phyloP scores from a whole-genome alignment of 2,113 vertebrate species.

The Eublepharis macularius region DNA sequence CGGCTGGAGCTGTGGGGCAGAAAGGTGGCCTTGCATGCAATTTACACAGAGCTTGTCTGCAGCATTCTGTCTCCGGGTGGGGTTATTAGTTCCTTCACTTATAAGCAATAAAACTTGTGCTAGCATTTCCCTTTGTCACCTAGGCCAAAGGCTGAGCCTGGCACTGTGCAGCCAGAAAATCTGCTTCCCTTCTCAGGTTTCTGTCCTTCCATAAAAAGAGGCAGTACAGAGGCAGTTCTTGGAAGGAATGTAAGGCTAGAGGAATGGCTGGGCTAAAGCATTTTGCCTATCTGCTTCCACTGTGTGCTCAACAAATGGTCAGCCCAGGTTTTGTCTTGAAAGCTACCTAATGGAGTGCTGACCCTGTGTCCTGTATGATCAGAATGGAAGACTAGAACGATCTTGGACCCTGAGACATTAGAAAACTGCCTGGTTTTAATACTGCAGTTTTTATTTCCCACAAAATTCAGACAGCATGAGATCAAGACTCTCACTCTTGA shows the following conservation, averaged over 20 bases:
- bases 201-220: rapidly evolving
- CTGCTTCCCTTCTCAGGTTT: not conserved
- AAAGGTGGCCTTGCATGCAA: not conserved
- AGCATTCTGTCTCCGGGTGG: not conserved
- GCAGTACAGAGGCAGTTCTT: not conserved
- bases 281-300: too few species aligned
- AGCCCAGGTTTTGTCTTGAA: not conserved
- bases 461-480: not conserved
- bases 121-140: rapidly evolving
- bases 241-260: not conserved
- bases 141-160: not conserved
- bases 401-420: not conserved
- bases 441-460: not conserved
- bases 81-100: rapidly evolving
- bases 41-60: not conserved
- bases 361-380: not conserved
- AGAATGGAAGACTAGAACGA: not conserved
- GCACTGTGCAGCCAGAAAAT: not conserved
- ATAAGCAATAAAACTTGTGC: not conserved
- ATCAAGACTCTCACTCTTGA: not conserved
- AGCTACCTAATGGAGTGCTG: not conserved
- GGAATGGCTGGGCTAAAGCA: not conserved
- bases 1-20: not conserved
- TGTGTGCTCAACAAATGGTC: not conserved
- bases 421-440: not conserved